Evolutionary conservation across 2,113 vertebrate species (phyloP).

Genomic region (Syngnathus scovelli): DNA sequence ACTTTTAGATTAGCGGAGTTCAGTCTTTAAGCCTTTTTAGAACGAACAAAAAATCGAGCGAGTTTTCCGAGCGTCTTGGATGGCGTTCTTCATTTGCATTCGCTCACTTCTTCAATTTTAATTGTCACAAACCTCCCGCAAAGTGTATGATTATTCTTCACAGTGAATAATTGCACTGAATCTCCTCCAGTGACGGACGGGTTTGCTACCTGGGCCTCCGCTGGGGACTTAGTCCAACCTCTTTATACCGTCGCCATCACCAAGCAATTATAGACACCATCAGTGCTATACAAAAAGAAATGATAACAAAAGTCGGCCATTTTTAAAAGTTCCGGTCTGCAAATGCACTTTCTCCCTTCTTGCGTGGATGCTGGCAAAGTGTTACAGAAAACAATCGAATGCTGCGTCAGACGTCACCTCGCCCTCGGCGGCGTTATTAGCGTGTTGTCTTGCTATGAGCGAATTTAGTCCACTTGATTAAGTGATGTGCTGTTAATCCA

Average conservation of each 20-base stretch:
- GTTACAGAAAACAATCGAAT: background rate
- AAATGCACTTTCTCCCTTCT: background rate
- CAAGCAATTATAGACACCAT: background rate
- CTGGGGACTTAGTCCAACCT: background rate
- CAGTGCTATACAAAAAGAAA: too few relatives aligned
- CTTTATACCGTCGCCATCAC: background rate
- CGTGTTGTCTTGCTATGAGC: background rate
- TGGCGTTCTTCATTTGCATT: background rate
- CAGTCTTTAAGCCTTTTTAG: slow-evolving; percentile 1
- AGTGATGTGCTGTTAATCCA: background rate
- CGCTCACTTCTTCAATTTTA: background rate
- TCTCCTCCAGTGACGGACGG: background rate
- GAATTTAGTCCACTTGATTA: background rate
- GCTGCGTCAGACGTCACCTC: background rate
- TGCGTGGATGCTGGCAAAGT: background rate
- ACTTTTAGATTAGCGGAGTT: background rate
- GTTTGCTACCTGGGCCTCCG: background rate
- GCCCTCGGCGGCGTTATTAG: background rate
- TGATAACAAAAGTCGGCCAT: slow-evolving; percentile 23
- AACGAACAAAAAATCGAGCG: background rate
- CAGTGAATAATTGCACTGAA: background rate
- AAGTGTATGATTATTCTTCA: background rate
- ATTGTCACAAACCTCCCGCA: slow-evolving; percentile 1
- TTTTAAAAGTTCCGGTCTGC: slow-evolving; percentile 55
- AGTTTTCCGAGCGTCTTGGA: background rate